phyloP scores from a whole-genome alignment of 2,797 vertebrate species.

The Microcaecilia unicolor region DNA sequence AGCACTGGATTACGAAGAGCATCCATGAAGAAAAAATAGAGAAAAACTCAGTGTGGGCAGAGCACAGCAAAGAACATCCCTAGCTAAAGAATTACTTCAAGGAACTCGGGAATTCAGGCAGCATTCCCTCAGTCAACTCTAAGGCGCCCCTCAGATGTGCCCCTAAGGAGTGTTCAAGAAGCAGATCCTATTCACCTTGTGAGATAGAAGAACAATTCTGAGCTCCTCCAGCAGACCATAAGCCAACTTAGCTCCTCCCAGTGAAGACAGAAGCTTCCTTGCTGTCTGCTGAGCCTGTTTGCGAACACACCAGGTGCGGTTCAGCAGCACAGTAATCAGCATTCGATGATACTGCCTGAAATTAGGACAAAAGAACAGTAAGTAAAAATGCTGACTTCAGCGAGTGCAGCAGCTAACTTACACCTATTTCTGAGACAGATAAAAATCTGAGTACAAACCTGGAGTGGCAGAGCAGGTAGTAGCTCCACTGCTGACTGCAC shows the following conservation, averaged over 20 bases:
- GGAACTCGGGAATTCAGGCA: no score
- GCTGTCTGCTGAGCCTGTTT: conserved; percentile 77
- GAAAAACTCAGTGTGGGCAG: no score
- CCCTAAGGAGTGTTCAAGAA: no score
- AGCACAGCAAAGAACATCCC: no score
- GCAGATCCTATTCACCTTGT: conserved; percentile 83
- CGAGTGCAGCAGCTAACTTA: rapidly evolving
- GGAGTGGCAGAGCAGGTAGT: rapidly evolving
- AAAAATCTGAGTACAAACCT: neutral
- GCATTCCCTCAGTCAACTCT: no score
- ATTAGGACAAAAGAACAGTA: neutral
- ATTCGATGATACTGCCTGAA: conserved; percentile 82
- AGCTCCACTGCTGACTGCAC: no score
- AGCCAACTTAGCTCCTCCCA: conserved; percentile 73
- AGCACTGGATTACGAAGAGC: no score
- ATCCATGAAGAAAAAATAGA: no score
- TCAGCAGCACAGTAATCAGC: conserved; percentile 66
- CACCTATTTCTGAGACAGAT: neutral
- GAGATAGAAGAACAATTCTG: conserved; percentile 70
- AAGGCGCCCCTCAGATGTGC: no score
- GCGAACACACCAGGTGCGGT: conserved; percentile 77
- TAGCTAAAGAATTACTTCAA: no score
- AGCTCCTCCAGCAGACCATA: conserved; percentile 82
- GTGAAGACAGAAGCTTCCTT: conserved; percentile 78
- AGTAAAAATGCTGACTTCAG: neutral